Evolutionary conservation across 2,888 invertebrate genomes (phyloP).

Genomic region (Agriotes lineatus): DNA sequence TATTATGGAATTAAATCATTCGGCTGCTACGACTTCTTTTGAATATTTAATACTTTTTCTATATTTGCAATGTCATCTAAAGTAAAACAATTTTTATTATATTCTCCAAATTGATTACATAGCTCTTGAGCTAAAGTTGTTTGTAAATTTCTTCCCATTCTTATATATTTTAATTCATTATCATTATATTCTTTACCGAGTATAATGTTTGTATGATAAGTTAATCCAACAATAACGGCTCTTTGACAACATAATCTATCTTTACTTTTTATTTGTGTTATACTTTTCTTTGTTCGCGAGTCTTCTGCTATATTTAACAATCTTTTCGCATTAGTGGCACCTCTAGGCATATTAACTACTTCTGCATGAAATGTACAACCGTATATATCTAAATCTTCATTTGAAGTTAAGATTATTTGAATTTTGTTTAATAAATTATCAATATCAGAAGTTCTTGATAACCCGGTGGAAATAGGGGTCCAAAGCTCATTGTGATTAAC

Average conservation of each 20-base stretch:
- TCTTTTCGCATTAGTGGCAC: constrained; percentile 1
- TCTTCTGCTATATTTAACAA: constrained; percentile 10
- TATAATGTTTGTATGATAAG: constrained; percentile 6
- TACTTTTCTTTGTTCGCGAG: constrained; percentile 4
- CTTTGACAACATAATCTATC: not conserved
- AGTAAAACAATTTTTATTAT: not conserved
- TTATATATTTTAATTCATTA: not conserved
- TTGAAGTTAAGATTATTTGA: not conserved
- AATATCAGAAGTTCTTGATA: not conserved
- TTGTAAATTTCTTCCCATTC: not conserved
- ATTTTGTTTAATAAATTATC: not conserved
- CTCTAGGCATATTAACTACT: constrained; percentile 12
- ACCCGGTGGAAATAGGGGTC: not conserved
- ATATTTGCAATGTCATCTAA: constrained; percentile 5
- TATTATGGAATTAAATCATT: not conserved
- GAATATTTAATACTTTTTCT: not conserved
- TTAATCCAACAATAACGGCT: constrained; percentile 6
- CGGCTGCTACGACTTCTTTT: not conserved
- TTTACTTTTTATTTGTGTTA: not conserved
- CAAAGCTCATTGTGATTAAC: not conserved
- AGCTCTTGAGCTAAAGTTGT: not conserved
- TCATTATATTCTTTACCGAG: not conserved
- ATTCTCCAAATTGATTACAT: constrained; percentile 3
- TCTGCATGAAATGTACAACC: not conserved
- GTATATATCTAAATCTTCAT: not conserved